Base-by-base conservation (phyloP, 2,888 invertebrate species). In the Sinohyriopsis cumingii region DNA sequence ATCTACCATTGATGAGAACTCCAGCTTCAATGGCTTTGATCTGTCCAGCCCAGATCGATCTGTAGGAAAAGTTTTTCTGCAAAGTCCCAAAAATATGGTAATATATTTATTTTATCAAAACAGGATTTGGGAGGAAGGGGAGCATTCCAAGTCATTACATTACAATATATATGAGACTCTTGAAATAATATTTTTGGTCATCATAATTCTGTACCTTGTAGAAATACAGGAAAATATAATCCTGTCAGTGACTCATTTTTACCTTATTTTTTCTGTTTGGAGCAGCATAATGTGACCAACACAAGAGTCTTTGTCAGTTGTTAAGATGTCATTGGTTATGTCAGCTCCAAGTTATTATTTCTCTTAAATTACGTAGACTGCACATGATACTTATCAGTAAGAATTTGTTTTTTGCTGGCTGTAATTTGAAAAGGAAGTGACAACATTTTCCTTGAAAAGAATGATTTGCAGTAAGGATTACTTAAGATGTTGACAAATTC, bases 11-110 rank as follows among this genome's bases (percentile, higher is more conserved):
- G 62, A 24, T 12, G 63, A 65, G 22, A 67, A 72, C 45, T 53
- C 64, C n/a, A 63, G 24, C 18, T 54, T 18, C 24, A 70, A 69
- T 68, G 72, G 72, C 1, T 81, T 79, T 75, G 73, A 78, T 55
- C 65, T 81, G 57, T 78, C 81, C 25, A 81, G 81, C 71, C 81
- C 81, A 45, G 60, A 75, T 5, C 67, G 76, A 64, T 71, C 68
- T 19, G 69, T 62, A 59, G 62, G 65, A 20, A 73, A 65, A 63
- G 71, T 73, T 9, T 71, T 72, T 53, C 53, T 78, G 19, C 74
- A 74, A 19, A 78, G 78, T 64, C 78, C 78, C 20, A 69, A 64
- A 59, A 33, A 63, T 24, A 65, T 53, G 33, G 73, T 73, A 69
- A 59, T 69, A 59, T 22, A 19, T 22, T 19, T 22, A 24, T 59